Evolutionary conservation across 1,140 invertebrate genomes (phyloP), one percentile per base, ranked within the genome.

Genomic region (Trypoxylus dichotomus): DNA sequence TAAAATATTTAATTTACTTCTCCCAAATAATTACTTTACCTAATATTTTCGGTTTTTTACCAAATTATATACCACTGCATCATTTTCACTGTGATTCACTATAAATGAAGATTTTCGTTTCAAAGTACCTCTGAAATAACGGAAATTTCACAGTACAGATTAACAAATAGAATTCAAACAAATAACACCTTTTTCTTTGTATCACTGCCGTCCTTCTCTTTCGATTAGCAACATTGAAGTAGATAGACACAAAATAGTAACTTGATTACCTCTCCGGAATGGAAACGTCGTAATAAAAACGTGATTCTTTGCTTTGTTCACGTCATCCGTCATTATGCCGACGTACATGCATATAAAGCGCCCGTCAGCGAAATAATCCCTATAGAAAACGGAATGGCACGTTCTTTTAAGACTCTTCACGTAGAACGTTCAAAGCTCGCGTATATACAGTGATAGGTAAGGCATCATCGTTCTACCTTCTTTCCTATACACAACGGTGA

Each of bases 361-460:
- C 47, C 47, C 47, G 47, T 54, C 47, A 54, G 47, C 47, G 47
- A 54, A 54, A 54, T 54, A 54, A 54, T 54, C 47, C 47, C 47
- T 15, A 54, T 54, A 54, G 47, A 54, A 54, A 54, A 19, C 47
- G 19, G 47, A 54, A 54, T 54, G 47, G 19, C 47, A 54, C 47
- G 47, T 54, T 54, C 47, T 54, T 54, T 54, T 54, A 54, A 54
- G 19, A 54, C 47, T 54, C 19, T 54, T 37, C 19, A 54, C 6
- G 6, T 54, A 54, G 6, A 54, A 19, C 15, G 15, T 54, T 54
- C 19, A 54, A 54, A 54, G 47, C 47, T 54, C 15, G 47, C 47
- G 47, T 19, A 19, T 19, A 19, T n/a, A 19, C 15, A 54, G 19
- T 6, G 47, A 54, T 54, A 54, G 47, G 47, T 19, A 19, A 54